These are phyloP conservation scores for Xiphophorus hellerii DNA, from an alignment of 2,113 vertebrate genomes.

Conservation along the genomic window DNA sequence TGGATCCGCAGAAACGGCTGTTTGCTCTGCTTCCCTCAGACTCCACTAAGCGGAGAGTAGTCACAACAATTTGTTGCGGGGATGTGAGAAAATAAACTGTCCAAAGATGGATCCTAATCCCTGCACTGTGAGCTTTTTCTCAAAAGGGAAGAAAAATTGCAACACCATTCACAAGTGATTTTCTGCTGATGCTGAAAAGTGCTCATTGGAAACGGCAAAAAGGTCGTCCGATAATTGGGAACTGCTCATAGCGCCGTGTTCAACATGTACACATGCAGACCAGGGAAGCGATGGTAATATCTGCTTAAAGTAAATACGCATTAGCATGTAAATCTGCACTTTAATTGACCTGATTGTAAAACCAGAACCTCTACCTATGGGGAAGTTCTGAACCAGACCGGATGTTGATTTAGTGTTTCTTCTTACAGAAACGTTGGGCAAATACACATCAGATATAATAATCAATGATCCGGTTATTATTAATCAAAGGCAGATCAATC, in stretches of 20 bases:
- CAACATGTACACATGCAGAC: constrained; percentile 33
- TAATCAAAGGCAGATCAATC: too few species aligned
- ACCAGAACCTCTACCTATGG: constrained; percentile 42
- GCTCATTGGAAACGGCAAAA: constrained; percentile 46
- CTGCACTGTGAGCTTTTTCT: constrained; percentile 6
- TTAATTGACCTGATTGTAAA: constrained; percentile 68
- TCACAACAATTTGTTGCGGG: constrained; percentile 24
- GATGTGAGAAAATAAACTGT: constrained; percentile 28
- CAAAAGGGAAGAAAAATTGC: constrained; percentile 18
- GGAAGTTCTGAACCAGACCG: constrained; percentile 34
- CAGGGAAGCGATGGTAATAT: constrained; percentile 50
- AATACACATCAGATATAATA: too few species aligned
- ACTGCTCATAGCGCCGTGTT: constrained; percentile 56
- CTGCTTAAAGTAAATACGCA: constrained; percentile 22
- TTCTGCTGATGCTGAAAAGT: constrained; percentile 37
- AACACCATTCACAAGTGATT: constrained; percentile 34
- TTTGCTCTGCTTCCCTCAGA: constrained; percentile 37
- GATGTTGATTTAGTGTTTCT: neutral
- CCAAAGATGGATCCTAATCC: constrained; percentile 47
- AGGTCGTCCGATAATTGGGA: constrained; percentile 67
- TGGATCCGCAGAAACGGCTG: constrained; percentile 26
- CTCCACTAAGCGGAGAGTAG: constrained; percentile 33
- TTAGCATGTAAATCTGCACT: constrained; percentile 38
- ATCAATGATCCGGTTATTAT: too few species aligned
- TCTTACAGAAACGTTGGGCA: too few species aligned